Conservation (phyloP, 2,797 vertebrate species). For the Enteromius trimaculatus region DNA sequence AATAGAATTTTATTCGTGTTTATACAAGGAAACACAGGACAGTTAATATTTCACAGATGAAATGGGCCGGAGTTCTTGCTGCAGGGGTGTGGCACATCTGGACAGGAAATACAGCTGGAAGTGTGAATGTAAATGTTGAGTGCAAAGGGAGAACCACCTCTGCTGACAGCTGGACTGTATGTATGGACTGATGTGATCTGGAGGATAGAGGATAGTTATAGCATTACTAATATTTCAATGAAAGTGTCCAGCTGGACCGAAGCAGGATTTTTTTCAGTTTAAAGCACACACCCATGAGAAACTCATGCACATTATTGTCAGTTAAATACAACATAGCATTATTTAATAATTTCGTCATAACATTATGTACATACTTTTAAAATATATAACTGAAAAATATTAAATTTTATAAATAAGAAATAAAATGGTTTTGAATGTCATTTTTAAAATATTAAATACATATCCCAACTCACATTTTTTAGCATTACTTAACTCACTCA, state of each 20-base stretch:
- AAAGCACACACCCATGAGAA: background rate
- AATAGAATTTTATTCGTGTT: background rate
- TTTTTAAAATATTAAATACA: background rate
- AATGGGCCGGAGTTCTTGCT: background rate
- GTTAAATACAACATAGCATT: background rate
- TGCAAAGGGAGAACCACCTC: background rate
- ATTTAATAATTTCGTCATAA: background rate
- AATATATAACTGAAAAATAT: too few relatives aligned
- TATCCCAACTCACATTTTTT: background rate
- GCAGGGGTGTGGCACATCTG: conserved; percentile 39
- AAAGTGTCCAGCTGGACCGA: background rate
- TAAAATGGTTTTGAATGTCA: background rate
- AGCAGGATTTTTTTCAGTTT: background rate
- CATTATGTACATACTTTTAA: background rate
- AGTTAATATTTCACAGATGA: conserved; percentile 32
- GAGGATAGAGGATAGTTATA: background rate
- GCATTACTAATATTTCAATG: background rate
- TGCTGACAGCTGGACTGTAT: conserved; percentile 40
- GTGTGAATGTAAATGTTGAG: conserved; percentile 27
- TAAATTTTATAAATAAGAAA: background rate
- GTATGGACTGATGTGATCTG: background rate
- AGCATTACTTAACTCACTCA: background rate
- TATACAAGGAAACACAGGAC: background rate
- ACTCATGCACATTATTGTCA: background rate
- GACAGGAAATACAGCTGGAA: conserved; percentile 43